Evolutionary conservation across 2,797 vertebrate species (phyloP).

Genomic region (Gymnoscopelus braueri): DNA sequence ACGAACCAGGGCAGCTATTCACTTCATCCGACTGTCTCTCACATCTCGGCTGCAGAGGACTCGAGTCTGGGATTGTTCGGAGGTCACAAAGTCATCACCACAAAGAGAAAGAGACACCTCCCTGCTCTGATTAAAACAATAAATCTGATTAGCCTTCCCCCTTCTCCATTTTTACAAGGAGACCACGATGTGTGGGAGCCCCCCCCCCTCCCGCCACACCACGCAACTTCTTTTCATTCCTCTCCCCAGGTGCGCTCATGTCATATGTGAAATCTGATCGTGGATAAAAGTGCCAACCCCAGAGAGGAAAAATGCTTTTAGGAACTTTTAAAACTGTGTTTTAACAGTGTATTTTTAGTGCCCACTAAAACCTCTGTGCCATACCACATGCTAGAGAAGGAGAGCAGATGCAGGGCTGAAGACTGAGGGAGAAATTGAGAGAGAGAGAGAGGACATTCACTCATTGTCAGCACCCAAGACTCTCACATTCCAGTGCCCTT

Average conservation of each 20-base stretch:
- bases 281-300: slow-evolving; percentile 80
- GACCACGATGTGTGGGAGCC: slow-evolving; percentile 67
- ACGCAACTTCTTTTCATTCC: slow-evolving; percentile 57
- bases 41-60: slow-evolving; percentile 30
- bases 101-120: slow-evolving; percentile 62
- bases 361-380: slow-evolving; percentile 77
- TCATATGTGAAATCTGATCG: slow-evolving; percentile 79
- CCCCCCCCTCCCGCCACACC: slow-evolving; percentile 20
- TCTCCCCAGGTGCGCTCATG: slow-evolving; percentile 74
- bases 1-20: slow-evolving; percentile 27
- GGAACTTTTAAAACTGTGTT: slow-evolving; percentile 82
- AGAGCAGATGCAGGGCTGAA: slow-evolving; percentile 38
- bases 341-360: slow-evolving; percentile 84
- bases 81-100: slow-evolving; percentile 54
- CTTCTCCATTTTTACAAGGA: slow-evolving; percentile 74
- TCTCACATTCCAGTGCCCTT: slow-evolving; percentile 21
- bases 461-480: slow-evolving; percentile 11
- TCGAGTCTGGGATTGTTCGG: slow-evolving; percentile 24
- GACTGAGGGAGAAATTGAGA: slow-evolving; percentile 31
- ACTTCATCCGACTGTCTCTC: slow-evolving; percentile 36
- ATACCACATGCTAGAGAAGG: slow-evolving; percentile 67
- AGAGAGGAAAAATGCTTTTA: slow-evolving; percentile 83
- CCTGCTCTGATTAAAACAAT: slow-evolving; percentile 76
- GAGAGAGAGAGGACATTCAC: neutral
- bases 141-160: slow-evolving; percentile 77